Evolutionary conservation across 2,113 vertebrate genomes (phyloP).

Genomic region (Mustela lutreola): DNA sequence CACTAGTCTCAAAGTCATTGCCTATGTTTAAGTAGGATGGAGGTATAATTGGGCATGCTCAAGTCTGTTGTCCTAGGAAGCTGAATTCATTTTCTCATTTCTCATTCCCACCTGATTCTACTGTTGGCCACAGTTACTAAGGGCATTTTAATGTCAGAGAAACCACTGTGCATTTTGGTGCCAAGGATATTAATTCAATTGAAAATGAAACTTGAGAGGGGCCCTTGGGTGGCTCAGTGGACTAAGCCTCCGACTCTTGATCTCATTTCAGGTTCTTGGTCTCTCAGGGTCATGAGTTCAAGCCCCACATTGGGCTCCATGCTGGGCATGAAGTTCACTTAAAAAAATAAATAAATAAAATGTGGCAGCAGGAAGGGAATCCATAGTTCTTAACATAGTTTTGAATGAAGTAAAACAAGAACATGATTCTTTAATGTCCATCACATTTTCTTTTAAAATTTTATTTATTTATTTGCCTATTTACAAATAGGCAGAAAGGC

Average conservation of each 20-base stretch:
- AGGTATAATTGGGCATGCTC: too few species aligned
- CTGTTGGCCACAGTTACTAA: background rate
- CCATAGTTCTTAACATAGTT: background rate
- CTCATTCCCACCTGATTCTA: background rate
- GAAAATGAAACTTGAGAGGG: background rate
- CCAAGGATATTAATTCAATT: background rate
- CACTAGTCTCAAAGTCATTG: background rate
- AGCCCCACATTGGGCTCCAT: too few species aligned
- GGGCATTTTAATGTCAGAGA: background rate
- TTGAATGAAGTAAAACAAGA: background rate
- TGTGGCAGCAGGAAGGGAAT: background rate
- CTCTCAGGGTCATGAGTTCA: too few species aligned
- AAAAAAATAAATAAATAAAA: slow-evolving; percentile 10
- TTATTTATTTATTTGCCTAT: too few species aligned
- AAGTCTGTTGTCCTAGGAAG: background rate
- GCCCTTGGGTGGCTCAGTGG: background rate
- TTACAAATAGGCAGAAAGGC: too few species aligned
- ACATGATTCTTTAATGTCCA: background rate
- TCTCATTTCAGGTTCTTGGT: too few species aligned
- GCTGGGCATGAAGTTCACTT: too few species aligned
- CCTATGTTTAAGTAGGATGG: background rate
- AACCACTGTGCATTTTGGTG: background rate
- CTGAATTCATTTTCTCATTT: background rate
- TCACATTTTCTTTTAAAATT: background rate
- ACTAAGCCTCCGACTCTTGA: background rate